Percentiles rank a stretch among this genome's conserved stretches.
These are phyloP conservation scores for Acrocyrtus sp. DNA, from an alignment of 2,888 invertebrate genomes.

Conservation along the genomic window DNA sequence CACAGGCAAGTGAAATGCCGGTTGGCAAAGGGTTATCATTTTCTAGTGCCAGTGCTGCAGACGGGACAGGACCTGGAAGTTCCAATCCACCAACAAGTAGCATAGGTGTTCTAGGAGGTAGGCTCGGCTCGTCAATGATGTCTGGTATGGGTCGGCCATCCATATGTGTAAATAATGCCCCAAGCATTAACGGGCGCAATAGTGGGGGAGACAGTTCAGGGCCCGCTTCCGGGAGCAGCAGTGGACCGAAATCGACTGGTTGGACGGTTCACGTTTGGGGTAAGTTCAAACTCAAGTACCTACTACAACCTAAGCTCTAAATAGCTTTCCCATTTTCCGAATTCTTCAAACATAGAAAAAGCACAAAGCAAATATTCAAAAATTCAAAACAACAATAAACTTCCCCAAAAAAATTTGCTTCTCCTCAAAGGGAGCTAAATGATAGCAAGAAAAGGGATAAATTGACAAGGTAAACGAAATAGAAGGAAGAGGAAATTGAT, in stretches of 20 bases:
- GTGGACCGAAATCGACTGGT: slow-evolving; percentile 68
- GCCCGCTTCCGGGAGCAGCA: neutral
- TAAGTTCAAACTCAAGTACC: too few relatives aligned
- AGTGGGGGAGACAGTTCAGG: neutral
- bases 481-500: too few relatives aligned
- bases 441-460: too few relatives aligned
- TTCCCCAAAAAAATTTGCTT: too few relatives aligned
- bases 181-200: slow-evolving; percentile 13
- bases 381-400: too few relatives aligned
- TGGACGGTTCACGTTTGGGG: slow-evolving; percentile 84
- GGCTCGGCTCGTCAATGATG: slow-evolving; percentile 17
- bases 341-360: too few relatives aligned
- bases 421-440: too few relatives aligned
- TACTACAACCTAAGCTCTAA: too few relatives aligned
- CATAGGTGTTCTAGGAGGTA: neutral
- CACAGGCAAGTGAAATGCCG: slow-evolving; percentile 14
- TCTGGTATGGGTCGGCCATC: slow-evolving; percentile 33
- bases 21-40: slow-evolving; percentile 23
- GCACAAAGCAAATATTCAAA: too few relatives aligned
- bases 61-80: too few relatives aligned
- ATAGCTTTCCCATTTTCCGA: too few relatives aligned
- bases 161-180: slow-evolving; percentile 25
- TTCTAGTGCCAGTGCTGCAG: slow-evolving; percentile 7
- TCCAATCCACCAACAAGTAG: neutral
- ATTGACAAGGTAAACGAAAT: too few relatives aligned